Evolutionary conservation across 1,140 invertebrate species (phyloP), one percentile per base, ranked within the genome.

Genomic region (Drosophila aff.): DNA sequence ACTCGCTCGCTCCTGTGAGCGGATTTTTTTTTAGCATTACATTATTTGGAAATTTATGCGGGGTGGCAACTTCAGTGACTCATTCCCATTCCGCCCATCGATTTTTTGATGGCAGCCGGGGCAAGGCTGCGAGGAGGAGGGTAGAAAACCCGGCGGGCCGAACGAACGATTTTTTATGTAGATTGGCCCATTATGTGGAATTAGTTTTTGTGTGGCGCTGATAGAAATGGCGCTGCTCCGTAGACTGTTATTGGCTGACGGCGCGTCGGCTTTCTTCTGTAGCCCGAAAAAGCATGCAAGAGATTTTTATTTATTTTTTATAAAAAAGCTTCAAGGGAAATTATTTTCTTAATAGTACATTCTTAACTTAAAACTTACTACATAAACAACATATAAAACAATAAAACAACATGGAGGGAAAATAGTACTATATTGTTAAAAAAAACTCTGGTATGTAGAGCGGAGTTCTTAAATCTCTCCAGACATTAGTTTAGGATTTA

Each of bases 11-110:
- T 78, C 49, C 59, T 74, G 55, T 61, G 47, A 61, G 64, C 38
- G 36, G 9, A 38, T 79, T 87, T 90, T 84, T 26, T 89, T 90
- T 89, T 84, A 85, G 52, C 81, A 76, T 89, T 86, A 79, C 81
- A 89, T 89, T 89, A 85, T 90, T 89, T 79, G 85, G 81, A 90
- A 90, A 89, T 89, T 89, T 89, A 90, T 89, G 85, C 85, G 61
- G 85, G 85, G 85, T 79, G 86, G 85, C 57, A 73, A 55, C 53
- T 64, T 61, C 36, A 55, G 62, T 66, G 59, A 72, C 52, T 64
- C 59, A 57, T 43, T 59, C 58, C 65, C 73, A 63, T 76, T 73
- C 72, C 66, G 36, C 62, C 68, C 84, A 89, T 89, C 85, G 84
- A 89, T 90, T 89, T 87, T 89, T 75, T 85, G 78, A 66, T 43